Percentiles rank a stretch among this genome's conserved stretches.
These are phyloP conservation scores for Perizoma flavofasciatum DNA, from an alignment of 2,888 invertebrate species.

Conservation along the genomic window DNA sequence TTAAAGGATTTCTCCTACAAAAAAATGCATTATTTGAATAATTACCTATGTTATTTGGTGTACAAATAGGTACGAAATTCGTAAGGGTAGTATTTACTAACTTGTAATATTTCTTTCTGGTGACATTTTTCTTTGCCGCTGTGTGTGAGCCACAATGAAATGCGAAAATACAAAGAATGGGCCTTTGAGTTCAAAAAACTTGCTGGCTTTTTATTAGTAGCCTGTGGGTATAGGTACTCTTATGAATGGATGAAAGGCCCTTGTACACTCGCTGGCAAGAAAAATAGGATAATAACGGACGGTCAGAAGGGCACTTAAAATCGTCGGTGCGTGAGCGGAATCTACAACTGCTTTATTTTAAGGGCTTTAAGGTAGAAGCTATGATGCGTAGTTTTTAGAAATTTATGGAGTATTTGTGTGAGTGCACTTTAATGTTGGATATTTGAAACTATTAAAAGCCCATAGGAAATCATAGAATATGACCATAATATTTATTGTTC, in stretches of 20 bases:
- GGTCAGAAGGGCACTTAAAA: slow-evolving; percentile 59
- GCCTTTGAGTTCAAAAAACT: slow-evolving; percentile 38
- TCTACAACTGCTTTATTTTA: slow-evolving; percentile 52
- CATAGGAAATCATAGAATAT: not conserved
- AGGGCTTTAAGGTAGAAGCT: slow-evolving; percentile 22
- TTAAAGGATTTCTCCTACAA: slow-evolving; percentile 2
- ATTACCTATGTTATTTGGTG: slow-evolving; percentile 1
- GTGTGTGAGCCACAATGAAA: slow-evolving; percentile 31
- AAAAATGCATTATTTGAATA: slow-evolving; percentile 7
- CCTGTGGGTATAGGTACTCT: slow-evolving; percentile 37
- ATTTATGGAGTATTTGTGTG: slow-evolving; percentile 24
- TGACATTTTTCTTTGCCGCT: slow-evolving; percentile 31
- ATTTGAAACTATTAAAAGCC: slow-evolving; percentile 1
- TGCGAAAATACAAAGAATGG: slow-evolving; percentile 34
- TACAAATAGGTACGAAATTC: slow-evolving; percentile 1
- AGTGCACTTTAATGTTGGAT: slow-evolving; percentile 27
- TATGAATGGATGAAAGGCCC: slow-evolving; percentile 41
- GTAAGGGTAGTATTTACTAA: not conserved
- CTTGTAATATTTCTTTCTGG: slow-evolving; percentile 31
- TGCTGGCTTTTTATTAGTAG: slow-evolving; percentile 38
- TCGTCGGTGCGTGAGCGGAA: slow-evolving; percentile 58
- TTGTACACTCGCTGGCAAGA: slow-evolving; percentile 46
- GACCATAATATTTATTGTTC: slow-evolving; percentile 1
- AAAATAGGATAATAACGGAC: slow-evolving; percentile 65
- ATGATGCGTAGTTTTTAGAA: slow-evolving; percentile 21